phyloP scores from a whole-genome alignment of 2,113 vertebrate genomes.

The Recurvirostra avosetta region DNA sequence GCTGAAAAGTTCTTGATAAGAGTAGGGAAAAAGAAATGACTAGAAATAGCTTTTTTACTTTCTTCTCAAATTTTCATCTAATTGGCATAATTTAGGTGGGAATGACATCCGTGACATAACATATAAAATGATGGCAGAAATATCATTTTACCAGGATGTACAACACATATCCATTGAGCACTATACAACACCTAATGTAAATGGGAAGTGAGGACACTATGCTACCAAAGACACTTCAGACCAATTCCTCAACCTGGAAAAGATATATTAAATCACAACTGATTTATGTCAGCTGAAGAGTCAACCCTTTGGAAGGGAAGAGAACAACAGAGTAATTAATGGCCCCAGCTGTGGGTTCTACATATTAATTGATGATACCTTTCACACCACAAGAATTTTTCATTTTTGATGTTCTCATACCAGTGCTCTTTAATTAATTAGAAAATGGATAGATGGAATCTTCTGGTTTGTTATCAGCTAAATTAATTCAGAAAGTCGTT shows the following conservation, averaged over 20 bases:
- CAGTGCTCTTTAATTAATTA: conserved; percentile 22
- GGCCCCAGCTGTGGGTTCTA: not conserved
- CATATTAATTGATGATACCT: not conserved
- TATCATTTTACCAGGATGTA: not conserved
- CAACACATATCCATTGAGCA: not conserved
- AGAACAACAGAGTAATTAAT: conserved; percentile 13
- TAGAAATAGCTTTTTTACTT: not conserved
- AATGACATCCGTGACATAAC: not conserved
- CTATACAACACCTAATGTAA: not conserved
- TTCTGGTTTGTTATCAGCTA: not conserved
- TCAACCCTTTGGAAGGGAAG: not conserved
- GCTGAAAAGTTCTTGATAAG: not conserved
- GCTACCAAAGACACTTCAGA: not conserved
- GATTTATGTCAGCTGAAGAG: not conserved
- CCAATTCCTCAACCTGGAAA: not conserved
- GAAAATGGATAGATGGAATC: not conserved
- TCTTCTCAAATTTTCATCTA: not conserved
- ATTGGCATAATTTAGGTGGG: not conserved
- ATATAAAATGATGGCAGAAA: not conserved
- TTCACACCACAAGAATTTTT: conserved; percentile 12
- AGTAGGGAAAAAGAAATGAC: not conserved
- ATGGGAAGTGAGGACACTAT: not conserved
- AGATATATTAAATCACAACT: not conserved
- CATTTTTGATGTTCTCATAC: conserved; percentile 9
- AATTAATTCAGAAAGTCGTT: not conserved